Conservation (phyloP, 2,113 vertebrate genomes). For the Grus americana region DNA sequence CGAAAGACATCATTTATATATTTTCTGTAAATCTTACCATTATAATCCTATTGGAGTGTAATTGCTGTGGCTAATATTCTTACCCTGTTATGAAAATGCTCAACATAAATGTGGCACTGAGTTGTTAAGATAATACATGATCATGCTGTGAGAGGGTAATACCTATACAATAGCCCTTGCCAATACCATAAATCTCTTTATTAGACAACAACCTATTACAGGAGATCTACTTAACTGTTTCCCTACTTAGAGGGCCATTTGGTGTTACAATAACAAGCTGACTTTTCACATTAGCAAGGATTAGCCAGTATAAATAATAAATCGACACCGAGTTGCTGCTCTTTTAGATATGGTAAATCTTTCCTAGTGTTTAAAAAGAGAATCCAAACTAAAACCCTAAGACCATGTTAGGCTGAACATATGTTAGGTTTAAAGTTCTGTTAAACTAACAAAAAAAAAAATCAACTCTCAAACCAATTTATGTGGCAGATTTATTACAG, state of each 20-base stretch:
- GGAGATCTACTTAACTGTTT: slow-evolving; percentile 75
- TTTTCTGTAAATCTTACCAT: slow-evolving; percentile 66
- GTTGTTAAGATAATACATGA: slow-evolving; percentile 79
- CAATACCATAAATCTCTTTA: slow-evolving; percentile 78
- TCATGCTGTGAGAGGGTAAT: slow-evolving; percentile 76
- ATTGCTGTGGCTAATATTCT: slow-evolving; percentile 82
- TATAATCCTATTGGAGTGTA: slow-evolving; percentile 84
- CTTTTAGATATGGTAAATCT: slow-evolving; percentile 50
- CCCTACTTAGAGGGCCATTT: slow-evolving; percentile 73
- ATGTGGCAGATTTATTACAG: slow-evolving; percentile 9
- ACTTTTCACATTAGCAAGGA: slow-evolving; percentile 73
- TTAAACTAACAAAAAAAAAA: not conserved
- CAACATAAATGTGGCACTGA: slow-evolving; percentile 76
- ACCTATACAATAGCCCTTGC: slow-evolving; percentile 77
- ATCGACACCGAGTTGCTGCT: slow-evolving; percentile 37
- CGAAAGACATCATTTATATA: not conserved
- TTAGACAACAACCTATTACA: slow-evolving; percentile 76
- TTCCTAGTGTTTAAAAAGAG: slow-evolving; percentile 23
- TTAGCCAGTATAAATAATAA: slow-evolving; percentile 76
- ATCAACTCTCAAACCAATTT: not conserved
- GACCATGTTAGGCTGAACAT: not conserved
- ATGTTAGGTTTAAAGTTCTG: not conserved
- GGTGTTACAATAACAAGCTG: slow-evolving; percentile 70
- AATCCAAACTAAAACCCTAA: slow-evolving; percentile 39
- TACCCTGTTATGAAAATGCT: slow-evolving; percentile 78